Evolutionary conservation across 37 sponge, comb jelly and placozoan genomes (phyloP), one percentile per base, ranked within the genome.

Genomic region (Haliclona indistincta): DNA sequence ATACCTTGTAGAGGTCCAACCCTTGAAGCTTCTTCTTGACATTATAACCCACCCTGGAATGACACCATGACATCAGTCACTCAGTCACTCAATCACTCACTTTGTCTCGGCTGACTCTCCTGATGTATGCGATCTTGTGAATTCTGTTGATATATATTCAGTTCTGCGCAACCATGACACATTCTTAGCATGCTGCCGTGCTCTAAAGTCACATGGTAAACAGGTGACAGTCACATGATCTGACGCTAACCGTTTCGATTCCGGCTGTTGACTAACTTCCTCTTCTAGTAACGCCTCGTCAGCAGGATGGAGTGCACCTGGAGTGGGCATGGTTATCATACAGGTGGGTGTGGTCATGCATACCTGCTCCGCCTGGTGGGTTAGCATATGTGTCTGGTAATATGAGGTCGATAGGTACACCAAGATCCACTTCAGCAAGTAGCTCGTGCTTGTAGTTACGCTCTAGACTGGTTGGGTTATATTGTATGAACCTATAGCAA

Each of bases 131-230:
- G 93, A 73, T 23, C 94, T 88, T 49, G 87, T 80, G 62, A 84
- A 93, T 78, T 99, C 99, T 23, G 94, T 85, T 15, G 94, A 91
- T 32, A 99, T 96, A 79, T 99, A 99, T 83, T 99, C 99, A 1
- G 94, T 95, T 55, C 89, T 90, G 33, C 99, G 68, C 44, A 95
- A 73, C 96, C 96, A 99, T 19, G 99, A 99, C 43, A 95, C 93
- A 67, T 73, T 88, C 73, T 86, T 95, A 20, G 88, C 90, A 89
- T 92, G 96, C 62, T 90, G 93, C 11, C 64, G 60, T 20, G 86
- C 76, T 28, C 86, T 85, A 54, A 56, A 56, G 8, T 47, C 49
- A 47, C 49, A 47, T 17, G 49, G 49, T 17, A 47, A 17, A 17
- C 13, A 47, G 8, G 49, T 17, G 13, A 47, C 13, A 47, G 13